These are phyloP conservation scores for Agonum fuliginosum DNA, from an alignment of 2,888 invertebrate genomes.

Conservation along the genomic window DNA sequence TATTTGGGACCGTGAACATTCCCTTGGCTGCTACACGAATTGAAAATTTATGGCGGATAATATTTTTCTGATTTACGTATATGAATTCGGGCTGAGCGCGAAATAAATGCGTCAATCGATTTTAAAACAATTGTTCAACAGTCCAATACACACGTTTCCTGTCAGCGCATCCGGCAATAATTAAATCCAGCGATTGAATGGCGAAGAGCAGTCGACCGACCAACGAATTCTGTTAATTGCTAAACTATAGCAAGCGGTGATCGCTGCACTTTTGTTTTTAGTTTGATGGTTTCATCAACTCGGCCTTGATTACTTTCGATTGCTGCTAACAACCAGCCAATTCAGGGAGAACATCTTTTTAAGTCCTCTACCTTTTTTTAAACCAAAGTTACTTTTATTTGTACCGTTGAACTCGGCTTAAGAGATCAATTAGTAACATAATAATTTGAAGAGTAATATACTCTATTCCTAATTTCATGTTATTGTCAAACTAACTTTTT, in stretches of 20 bases:
- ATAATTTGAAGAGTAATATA: too few species aligned
- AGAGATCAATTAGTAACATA: too few species aligned
- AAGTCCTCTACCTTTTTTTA: too few species aligned
- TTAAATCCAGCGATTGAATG: constrained; percentile 46
- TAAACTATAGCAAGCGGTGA: constrained; percentile 24
- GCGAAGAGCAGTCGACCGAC: background rate
- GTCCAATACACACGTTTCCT: constrained; percentile 45
- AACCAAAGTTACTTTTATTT: too few species aligned
- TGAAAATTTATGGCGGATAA: constrained; percentile 24
- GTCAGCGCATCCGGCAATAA: constrained; percentile 45
- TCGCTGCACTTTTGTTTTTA: constrained; percentile 19
- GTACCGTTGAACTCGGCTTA: too few species aligned
- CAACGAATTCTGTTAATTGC: constrained; percentile 45
- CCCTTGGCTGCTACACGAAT: background rate
- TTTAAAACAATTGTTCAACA: constrained; percentile 47
- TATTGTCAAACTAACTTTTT: too few species aligned
- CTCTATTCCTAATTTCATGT: too few species aligned
- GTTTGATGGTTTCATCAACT: background rate
- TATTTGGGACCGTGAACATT: background rate
- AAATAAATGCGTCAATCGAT: constrained; percentile 43
- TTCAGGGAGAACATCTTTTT: too few species aligned
- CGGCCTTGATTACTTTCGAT: background rate
- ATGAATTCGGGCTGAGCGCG: constrained; percentile 30
- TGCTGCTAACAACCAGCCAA: background rate
- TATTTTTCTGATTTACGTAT: constrained; percentile 39